phyloP scores from a whole-genome alignment of 2,797 vertebrate genomes.

The Arctocebus calabarensis region DNA sequence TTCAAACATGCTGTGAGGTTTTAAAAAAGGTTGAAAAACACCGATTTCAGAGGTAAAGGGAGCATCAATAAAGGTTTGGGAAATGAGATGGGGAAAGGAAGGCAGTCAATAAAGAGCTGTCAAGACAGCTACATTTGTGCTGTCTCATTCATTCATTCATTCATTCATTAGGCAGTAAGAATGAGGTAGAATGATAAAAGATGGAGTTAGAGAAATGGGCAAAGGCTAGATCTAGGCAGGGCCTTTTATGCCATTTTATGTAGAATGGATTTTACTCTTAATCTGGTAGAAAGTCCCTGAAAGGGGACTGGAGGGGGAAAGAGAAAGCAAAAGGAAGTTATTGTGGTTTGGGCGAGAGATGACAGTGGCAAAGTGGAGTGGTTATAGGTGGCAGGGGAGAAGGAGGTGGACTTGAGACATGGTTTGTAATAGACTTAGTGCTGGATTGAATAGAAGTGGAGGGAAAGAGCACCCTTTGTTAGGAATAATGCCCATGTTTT shows the following conservation, averaged over 20 bases:
- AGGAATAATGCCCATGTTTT: neutral
- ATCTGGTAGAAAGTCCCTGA: neutral
- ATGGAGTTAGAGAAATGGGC: neutral
- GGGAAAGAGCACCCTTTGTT: neutral
- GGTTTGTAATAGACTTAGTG: no score
- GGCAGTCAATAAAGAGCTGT: neutral
- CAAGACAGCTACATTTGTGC: neutral
- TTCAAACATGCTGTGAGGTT: no score
- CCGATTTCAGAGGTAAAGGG: neutral
- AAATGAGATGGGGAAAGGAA: neutral
- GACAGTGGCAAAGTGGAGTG: neutral
- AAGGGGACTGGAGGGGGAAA: neutral
- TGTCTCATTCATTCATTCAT: neutral
- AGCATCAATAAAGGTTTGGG: neutral
- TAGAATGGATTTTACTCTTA: conserved; percentile 5
- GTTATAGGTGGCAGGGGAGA: neutral
- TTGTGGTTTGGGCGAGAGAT: neutral
- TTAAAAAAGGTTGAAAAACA: no score
- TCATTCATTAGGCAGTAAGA: neutral
- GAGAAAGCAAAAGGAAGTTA: neutral
- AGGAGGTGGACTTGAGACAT: neutral
- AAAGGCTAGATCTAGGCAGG: neutral
- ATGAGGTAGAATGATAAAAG: neutral
- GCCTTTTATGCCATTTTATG: neutral
- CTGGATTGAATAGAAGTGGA: neutral